Evolutionary conservation across 2,888 invertebrate genomes (phyloP), one percentile per base, ranked within the genome.

Genomic region (Marronus borbonicus): DNA sequence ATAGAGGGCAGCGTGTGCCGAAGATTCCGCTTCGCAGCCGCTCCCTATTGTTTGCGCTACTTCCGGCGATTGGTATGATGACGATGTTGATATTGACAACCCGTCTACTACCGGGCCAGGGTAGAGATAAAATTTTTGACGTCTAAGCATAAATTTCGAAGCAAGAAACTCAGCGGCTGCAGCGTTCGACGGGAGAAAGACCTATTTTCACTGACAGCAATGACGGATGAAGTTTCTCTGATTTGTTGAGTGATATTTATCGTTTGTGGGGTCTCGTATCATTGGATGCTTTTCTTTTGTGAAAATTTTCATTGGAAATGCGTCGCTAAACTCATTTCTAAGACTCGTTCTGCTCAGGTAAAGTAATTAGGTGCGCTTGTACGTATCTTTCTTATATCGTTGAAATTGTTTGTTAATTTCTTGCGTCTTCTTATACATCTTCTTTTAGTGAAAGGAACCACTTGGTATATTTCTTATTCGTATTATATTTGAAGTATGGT

Each of bases 81-180:
- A 62, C 62, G 24, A 31, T 28, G 62, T 62, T 31, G 62, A 62
- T 62, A 62, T 62, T 62, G 62, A 62, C 62, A 62, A 31, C 31
- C 62, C 28, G 62, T 62, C 62, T 31, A 24, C 10, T 31, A 24
- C 2, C 28, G 36, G 31, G 31, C 12, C 28, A 62, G 24, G 31
- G 50, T 49, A 10, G 68, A 68, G 24, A 68, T 68, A 28, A 50
- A 70, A 76, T 78, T 79, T 79, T 70, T 77, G 79, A 76, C 52
- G 75, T 50, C 69, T 77, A 76, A 77, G 80, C 80, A 79, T 79
- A 79, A 79, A 80, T 78, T 80, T 74, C 62, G 77, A 74, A 72
- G 70, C 64, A 72, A 58, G 66, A 76, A 72, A 75, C 78, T 79
- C 76, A 78, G 76, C 77, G 66, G 75, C 76, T 49, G 76, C 52